Evolutionary conservation across 2,888 invertebrate genomes (phyloP), one percentile per base, ranked within the genome.

Genomic region (Ectemnius lituratus): DNA sequence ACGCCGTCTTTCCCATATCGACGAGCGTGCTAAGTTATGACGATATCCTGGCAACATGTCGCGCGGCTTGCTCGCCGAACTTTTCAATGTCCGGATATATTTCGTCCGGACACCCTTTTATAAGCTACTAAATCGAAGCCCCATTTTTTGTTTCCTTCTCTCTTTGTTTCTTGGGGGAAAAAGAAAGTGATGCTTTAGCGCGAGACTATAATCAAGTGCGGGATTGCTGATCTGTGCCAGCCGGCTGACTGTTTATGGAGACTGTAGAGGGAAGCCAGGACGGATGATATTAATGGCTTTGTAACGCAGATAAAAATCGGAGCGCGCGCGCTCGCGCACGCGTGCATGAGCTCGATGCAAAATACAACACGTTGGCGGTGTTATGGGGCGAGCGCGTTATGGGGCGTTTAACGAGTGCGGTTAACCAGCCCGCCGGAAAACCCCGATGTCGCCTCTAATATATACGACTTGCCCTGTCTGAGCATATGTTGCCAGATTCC

Each of bases 391-490:
- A 87, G 85, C 87, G 88, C 87, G 89, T 89, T 89, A 88, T 85
- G 89, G 88, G 86, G 84, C 89, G 89, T 89, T 90, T 90, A 90
- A 90, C 90, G 90, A 90, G 90, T 86, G 90, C 86, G 90, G 90
- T 89, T 90, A 88, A 90, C 90, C 90, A 84, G 81, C 80, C 82
- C 84, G 87, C 87, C 88, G 89, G 90, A 89, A 90, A 89, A 88
- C 87, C 88, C 81, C 84, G 84, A 87, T 89, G 88, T 89, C 88
- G 87, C 85, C 89, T 87, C 84, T 87, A 86, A 89, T 89, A 89
- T 89, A 87, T 87, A 84, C 75, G 79, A 57, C 82, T 80, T 79
- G 75, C 76, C 87, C 85, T 89, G 90, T 90, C 88, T 89, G 88
- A 89, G 89, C 90, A 90, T 89, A 88, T 90, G 90, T 89, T 86